These are phyloP conservation scores for Podotricha telesiphe DNA, from an alignment of 2,888 invertebrate genomes.

Conservation along the genomic window DNA sequence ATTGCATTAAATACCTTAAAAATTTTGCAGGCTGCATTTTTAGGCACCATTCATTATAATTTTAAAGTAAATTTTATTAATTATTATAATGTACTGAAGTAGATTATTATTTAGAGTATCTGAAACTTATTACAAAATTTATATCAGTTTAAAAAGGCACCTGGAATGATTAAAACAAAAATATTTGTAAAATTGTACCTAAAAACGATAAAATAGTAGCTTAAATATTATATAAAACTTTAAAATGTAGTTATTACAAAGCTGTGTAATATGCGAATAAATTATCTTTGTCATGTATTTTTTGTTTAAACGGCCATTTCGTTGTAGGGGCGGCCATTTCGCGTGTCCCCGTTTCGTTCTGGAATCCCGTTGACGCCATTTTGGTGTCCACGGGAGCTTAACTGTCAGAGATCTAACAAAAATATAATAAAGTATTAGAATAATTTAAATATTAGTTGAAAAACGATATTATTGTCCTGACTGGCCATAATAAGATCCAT, in stretches of 20 bases:
- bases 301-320: slow-evolving; percentile 70
- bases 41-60: neutral
- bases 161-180: neutral
- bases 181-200: slow-evolving; percentile 5
- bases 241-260: slow-evolving; percentile 10
- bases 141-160: neutral
- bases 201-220: slow-evolving; percentile 18
- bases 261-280: slow-evolving; percentile 28
- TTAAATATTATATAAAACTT: slow-evolving; percentile 2
- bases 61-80: neutral
- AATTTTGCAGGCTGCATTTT: neutral
- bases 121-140: neutral
- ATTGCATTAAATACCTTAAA: neutral
- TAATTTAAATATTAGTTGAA: too few species aligned
- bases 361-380: slow-evolving; percentile 79
- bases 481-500: too few species aligned
- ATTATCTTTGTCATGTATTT: slow-evolving; percentile 35
- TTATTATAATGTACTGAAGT: neutral
- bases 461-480: too few species aligned
- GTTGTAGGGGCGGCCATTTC: slow-evolving; percentile 68
- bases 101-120: too few species aligned
- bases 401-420: slow-evolving; percentile 77
- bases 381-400: slow-evolving; percentile 77
- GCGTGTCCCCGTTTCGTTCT: slow-evolving; percentile 66
- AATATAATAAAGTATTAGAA: slow-evolving; percentile 7